These are phyloP conservation scores for Steatornis caripensis DNA, from an alignment of 2,113 vertebrate genomes.

Conservation along the genomic window DNA sequence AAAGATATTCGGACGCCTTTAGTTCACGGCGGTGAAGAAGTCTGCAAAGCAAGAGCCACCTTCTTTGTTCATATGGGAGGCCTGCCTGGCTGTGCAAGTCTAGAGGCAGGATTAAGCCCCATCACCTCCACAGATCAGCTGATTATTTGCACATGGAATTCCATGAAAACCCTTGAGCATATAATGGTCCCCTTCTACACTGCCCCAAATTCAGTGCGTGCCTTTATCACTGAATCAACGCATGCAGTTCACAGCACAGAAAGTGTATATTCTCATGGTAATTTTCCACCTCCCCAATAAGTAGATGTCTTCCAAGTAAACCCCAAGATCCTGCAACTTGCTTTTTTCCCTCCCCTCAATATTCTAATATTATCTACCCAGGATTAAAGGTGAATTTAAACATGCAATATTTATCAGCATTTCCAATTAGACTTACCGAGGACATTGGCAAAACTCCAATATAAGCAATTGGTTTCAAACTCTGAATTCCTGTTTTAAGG, in stretches of 20 bases:
- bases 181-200: neutral
- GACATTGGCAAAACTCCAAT: neutral
- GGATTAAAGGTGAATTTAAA: neutral
- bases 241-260: neutral
- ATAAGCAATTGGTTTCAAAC: neutral
- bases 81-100: neutral
- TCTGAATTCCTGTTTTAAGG: neutral
- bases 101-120: neutral
- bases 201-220: neutral
- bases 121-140: neutral
- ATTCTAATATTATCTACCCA: neutral
- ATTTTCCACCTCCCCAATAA: neutral
- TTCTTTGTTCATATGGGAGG: neutral
- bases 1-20: neutral
- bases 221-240: neutral
- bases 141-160: neutral
- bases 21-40: neutral
- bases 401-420: neutral
- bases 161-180: neutral
- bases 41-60: neutral
- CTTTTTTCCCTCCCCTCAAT: rapidly evolving
- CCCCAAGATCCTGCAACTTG: neutral
- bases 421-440: neutral
- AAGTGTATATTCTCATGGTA: neutral
- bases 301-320: neutral